Evolutionary conservation across 2,797 vertebrate species (phyloP).

Genomic region (Spheniscus humboldti): DNA sequence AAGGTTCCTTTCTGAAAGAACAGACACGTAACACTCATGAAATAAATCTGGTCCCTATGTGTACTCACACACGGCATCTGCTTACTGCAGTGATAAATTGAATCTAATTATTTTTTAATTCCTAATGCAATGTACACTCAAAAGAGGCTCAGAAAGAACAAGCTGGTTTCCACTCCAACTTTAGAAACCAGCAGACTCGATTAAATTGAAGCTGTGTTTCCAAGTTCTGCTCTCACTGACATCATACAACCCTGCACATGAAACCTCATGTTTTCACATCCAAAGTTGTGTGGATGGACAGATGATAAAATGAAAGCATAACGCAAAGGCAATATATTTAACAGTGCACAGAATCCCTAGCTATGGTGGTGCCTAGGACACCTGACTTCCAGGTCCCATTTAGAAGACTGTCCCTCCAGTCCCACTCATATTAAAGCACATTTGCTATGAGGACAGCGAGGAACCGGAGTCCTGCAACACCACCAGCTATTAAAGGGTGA

Average conservation of each 20-base stretch:
- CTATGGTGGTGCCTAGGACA: background rate
- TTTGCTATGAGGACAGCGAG: background rate
- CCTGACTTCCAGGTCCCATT: background rate
- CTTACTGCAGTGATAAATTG: background rate
- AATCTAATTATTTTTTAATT: constrained; percentile 23
- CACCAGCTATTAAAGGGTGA: background rate
- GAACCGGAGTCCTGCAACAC: background rate
- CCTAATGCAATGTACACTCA: background rate
- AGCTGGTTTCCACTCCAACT: background rate
- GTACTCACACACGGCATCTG: background rate
- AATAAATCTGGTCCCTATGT: background rate
- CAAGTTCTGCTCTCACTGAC: background rate
- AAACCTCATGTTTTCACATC: background rate
- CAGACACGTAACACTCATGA: background rate
- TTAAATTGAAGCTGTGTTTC: background rate
- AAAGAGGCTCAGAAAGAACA: background rate
- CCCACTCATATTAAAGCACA: background rate
- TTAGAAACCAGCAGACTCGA: background rate
- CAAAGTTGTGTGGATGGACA: background rate
- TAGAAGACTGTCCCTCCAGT: background rate
- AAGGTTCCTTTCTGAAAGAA: background rate
- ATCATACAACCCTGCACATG: background rate
- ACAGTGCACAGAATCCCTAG: background rate
- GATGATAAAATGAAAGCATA: background rate
- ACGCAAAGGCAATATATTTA: background rate